Conservation (phyloP, 1,140 invertebrate genomes). For the Formica selysi region DNA sequence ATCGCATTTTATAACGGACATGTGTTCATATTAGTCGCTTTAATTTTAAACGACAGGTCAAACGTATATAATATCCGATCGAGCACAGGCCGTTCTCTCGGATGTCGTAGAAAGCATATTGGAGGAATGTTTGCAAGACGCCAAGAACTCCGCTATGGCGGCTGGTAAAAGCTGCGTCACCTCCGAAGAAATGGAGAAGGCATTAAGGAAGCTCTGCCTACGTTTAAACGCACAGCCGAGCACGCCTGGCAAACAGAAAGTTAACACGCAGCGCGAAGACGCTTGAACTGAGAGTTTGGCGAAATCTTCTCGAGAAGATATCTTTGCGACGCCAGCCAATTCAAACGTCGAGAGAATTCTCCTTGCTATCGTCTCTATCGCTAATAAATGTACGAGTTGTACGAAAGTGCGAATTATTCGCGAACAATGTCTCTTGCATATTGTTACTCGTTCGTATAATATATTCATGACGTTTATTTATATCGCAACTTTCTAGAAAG, state of each 20-base stretch:
- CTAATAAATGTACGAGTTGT: slow-evolving; percentile 51
- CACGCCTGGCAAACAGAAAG: slow-evolving; percentile 39
- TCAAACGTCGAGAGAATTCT: not conserved
- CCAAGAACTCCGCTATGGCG: slow-evolving; percentile 64
- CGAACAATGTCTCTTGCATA: not conserved
- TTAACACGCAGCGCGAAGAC: slow-evolving; percentile 42
- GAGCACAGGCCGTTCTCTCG: slow-evolving; percentile 65
- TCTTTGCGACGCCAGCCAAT: slow-evolving; percentile 14
- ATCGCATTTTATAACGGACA: not conserved
- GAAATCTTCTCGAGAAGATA: slow-evolving; percentile 25
- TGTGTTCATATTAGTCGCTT: not conserved
- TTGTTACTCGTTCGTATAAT: not conserved
- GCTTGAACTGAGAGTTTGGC: slow-evolving; percentile 29
- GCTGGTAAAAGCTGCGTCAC: slow-evolving; percentile 71
- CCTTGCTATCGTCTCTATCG: slow-evolving; percentile 10
- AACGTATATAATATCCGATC: slow-evolving; percentile 61
- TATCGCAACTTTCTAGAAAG: not conserved
- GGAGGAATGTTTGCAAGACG: slow-evolving; percentile 70
- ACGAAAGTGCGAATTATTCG: slow-evolving; percentile 24
- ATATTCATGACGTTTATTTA: slow-evolving; percentile 13
- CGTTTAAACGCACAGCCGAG: slow-evolving; percentile 63
- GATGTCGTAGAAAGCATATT: slow-evolving; percentile 67
- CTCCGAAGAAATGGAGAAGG: slow-evolving; percentile 69
- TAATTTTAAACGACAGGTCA: slow-evolving; percentile 47
- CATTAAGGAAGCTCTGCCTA: slow-evolving; percentile 71